Conservation (phyloP, 2,888 invertebrate genomes). For the Scrobipalpa atriplicella region DNA sequence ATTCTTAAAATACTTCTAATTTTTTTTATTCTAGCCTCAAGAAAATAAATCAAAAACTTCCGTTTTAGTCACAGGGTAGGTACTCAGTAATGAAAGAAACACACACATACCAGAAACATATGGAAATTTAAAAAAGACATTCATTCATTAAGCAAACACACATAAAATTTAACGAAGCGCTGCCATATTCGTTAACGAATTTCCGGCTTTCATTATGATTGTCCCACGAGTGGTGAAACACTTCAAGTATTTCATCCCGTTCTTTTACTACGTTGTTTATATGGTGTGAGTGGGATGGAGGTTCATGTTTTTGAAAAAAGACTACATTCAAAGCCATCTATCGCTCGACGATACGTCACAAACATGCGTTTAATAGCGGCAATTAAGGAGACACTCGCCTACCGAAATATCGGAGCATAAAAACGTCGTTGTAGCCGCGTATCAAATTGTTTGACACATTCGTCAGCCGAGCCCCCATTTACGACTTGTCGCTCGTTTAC, state of each 20-base stretch:
- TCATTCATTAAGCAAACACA: slow-evolving; percentile 77
- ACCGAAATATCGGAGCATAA: slow-evolving; percentile 78
- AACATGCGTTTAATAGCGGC: slow-evolving; percentile 72
- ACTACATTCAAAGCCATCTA: slow-evolving; percentile 55
- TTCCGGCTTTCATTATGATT: slow-evolving; percentile 75
- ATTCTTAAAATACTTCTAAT: slow-evolving; percentile 18
- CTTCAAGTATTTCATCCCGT: slow-evolving; percentile 49
- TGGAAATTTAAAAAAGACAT: slow-evolving; percentile 76
- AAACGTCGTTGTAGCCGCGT: slow-evolving; percentile 72
- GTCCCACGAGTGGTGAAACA: slow-evolving; percentile 54
- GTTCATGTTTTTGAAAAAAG: slow-evolving; percentile 39
- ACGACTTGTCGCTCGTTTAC: slow-evolving; percentile 70
- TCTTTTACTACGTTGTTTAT: slow-evolving; percentile 41
- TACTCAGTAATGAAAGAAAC: slow-evolving; percentile 33
- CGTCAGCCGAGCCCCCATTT: slow-evolving; percentile 57
- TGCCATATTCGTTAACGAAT: slow-evolving; percentile 78
- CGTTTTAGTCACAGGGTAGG: neutral
- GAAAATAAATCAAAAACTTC: neutral
- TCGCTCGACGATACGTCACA: slow-evolving; percentile 70
- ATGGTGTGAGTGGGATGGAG: slow-evolving; percentile 24
- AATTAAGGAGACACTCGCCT: slow-evolving; percentile 73
- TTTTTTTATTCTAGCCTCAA: neutral
- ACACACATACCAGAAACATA: slow-evolving; percentile 59
- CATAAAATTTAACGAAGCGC: slow-evolving; percentile 80
- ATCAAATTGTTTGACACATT: slow-evolving; percentile 79